Evolutionary conservation across 2,113 vertebrate genomes (phyloP).

Genomic region (Xenopus laevis): DNA sequence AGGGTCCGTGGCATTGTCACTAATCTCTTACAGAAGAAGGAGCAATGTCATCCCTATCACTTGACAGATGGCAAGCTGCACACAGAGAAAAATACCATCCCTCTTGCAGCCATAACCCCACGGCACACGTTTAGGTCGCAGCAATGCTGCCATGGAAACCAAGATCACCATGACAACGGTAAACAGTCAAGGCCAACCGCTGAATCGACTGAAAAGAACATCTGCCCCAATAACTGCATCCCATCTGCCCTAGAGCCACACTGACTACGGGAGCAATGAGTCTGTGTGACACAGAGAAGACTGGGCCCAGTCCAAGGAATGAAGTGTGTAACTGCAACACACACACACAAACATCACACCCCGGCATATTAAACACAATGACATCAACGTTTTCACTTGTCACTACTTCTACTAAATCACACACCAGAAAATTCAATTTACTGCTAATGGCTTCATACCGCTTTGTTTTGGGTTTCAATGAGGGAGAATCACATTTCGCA

Average conservation of each 20-base stretch:
- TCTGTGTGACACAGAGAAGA: conserved; percentile 60
- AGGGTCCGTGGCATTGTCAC: conserved; percentile 43
- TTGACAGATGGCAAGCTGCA: conserved; percentile 75
- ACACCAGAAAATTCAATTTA: conserved; percentile 61
- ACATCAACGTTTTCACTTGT: conserved; percentile 50
- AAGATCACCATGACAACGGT: conserved; percentile 71
- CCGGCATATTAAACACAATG: conserved; percentile 58
- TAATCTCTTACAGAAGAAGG: conserved; percentile 62
- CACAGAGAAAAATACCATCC: conserved; percentile 73
- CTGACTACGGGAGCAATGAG: conserved; percentile 56
- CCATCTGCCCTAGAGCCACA: conserved; percentile 69
- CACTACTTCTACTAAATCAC: conserved; percentile 62
- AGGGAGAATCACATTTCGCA: conserved; percentile 58
- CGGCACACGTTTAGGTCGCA: conserved; percentile 67
- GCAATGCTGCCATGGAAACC: conserved; percentile 73
- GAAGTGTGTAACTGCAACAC: conserved; percentile 68
- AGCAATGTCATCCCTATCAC: conserved; percentile 56
- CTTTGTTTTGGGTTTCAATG: conserved; percentile 60
- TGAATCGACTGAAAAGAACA: conserved; percentile 77
- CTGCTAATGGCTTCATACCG: conserved; percentile 52
- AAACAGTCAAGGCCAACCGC: conserved; percentile 71
- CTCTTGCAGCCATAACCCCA: conserved; percentile 66
- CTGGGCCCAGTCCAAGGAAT: conserved; percentile 63
- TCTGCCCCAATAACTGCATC: conserved; percentile 69
- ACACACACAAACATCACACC: conserved; percentile 60